Base-by-base conservation (phyloP, 2,797 vertebrate species). In the Centroberyx gerrardi region DNA sequence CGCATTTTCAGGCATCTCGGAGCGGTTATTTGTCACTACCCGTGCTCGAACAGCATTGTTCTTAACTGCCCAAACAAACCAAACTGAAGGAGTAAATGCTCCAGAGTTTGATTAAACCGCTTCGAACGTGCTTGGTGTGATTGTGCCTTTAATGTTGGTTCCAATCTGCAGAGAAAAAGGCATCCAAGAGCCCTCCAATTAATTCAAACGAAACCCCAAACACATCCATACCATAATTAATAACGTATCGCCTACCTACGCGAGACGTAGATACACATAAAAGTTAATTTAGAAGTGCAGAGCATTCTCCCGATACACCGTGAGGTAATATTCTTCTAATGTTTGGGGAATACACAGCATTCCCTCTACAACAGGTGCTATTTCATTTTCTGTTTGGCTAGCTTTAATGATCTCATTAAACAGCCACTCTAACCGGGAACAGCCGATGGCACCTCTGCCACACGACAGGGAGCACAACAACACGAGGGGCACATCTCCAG, bases 351-450 rank as follows among this genome's bases (percentile, higher is more conserved):
- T 82, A 88, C 87, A 87, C 82, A 81, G 29, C 83, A 73, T 80
- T 82, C 56, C 76, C 72, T 69, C 66, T 53, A 76, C 90, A 91
- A 93, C 91, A 93, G 92, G 94, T 92, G 85, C 89, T 91, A 88
- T 89, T 91, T 92, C 89, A 94, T 92, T 90, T 91, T 90, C 87
- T 83, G 84, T 92, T 90, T 84, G 86, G 82, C 81, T 74, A 52
- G 78, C 85, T 88, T 85, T 88, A 90, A 93, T 82, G 87, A 92
- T 92, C 90, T 93, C 90, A 94, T 94, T 94, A 92, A 90, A 84
- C 81, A 83, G 55, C 65, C 83, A 52, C 81, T 85, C 80, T 72
- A 74, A 79, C 81, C 0, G 52, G 72, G 73, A 84, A 63, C 62
- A 27, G 87, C 88, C 84, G 33, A 14, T 74, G 80, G 88, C 90